Base-by-base conservation (phyloP, 2,888 invertebrate genomes). In the Hirtodrosophila trivittata region DNA sequence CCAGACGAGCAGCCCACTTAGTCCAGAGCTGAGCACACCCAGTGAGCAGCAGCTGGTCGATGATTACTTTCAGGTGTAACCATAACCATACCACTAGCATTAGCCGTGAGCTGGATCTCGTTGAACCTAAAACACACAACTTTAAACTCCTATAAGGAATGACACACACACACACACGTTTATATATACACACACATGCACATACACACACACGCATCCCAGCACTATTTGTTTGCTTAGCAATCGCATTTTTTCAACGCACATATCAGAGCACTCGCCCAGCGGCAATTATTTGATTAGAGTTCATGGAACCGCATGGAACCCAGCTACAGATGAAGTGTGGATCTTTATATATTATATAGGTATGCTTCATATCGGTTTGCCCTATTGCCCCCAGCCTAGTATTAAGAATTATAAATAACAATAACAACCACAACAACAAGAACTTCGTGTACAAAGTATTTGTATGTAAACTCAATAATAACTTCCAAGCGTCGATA, bases 21-120 rank as follows among this genome's bases (percentile, higher is more conserved):
- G 59, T 47, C 66, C 80, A 10, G 77, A 77, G 3, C n/a, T 63
- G 41, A 47, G 76, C 77, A 89, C 74, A 85, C 71, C 82, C 32
- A 84, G 64, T 56, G 83, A 81, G 35, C 75, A 82, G 65, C 58
- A 89, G 42, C 85, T 89, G 49, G 91, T 91, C 28, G 89, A 89
- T 75, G 91, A 91, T 78, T 91, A 91, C 72, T 91, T 91, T 77
- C 91, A 91, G 82, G 91, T 91, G 66, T 91, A 83, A 82, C 43
- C 16, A 28, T 18, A 30, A 41, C 26, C 21, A 33, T n/a, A n/a
- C n/a, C n/a, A n/a, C n/a, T n/a, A 35, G 25, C 38, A 9, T 13
- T 25, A 39, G 50, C 62, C 45, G 49, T 50, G 74, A 82, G 76
- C 81, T 78, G 82, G 81, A 85, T 82, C 81, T 85, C 81, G 72